phyloP scores from a whole-genome alignment of 2,113 vertebrate genomes.

The Cardinalis cardinalis region DNA sequence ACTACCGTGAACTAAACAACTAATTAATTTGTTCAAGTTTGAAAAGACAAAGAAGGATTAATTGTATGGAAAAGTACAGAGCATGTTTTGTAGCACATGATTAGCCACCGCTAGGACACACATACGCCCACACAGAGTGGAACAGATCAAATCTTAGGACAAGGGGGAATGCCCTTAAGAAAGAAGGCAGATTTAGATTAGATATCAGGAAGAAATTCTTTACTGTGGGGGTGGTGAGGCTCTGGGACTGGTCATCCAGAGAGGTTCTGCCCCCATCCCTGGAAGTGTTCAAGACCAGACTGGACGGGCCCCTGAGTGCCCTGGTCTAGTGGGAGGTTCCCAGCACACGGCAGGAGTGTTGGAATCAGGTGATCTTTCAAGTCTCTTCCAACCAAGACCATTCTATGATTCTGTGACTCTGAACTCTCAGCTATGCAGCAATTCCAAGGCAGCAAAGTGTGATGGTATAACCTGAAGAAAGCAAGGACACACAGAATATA shows the following conservation, averaged over 20 bases:
- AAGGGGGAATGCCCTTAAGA: not conserved
- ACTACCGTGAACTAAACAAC: not conserved
- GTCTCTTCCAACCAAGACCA: not conserved
- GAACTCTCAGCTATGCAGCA: not conserved
- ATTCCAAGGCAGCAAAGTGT: not conserved
- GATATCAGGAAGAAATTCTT: not conserved
- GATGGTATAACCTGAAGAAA: not conserved
- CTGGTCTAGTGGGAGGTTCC: not conserved
- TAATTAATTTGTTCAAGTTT: not conserved
- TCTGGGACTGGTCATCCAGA: not conserved
- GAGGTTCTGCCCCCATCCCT: not conserved
- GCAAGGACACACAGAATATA: not conserved
- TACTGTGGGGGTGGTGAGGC: not conserved
- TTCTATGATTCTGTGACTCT: not conserved
- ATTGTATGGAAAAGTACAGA: not conserved
- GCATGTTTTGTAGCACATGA: not conserved
- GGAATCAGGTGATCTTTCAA: not conserved
- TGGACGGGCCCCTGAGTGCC: not conserved
- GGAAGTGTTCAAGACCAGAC: not conserved
- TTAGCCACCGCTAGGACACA: not conserved
- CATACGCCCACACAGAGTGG: accelerated
- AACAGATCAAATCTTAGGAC: not conserved
- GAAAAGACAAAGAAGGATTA: not conserved
- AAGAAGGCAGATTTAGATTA: not conserved
- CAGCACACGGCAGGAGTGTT: too few species aligned